Conservation (phyloP, 2,797 vertebrate genomes). For the Chrysocyon brachyurus region DNA sequence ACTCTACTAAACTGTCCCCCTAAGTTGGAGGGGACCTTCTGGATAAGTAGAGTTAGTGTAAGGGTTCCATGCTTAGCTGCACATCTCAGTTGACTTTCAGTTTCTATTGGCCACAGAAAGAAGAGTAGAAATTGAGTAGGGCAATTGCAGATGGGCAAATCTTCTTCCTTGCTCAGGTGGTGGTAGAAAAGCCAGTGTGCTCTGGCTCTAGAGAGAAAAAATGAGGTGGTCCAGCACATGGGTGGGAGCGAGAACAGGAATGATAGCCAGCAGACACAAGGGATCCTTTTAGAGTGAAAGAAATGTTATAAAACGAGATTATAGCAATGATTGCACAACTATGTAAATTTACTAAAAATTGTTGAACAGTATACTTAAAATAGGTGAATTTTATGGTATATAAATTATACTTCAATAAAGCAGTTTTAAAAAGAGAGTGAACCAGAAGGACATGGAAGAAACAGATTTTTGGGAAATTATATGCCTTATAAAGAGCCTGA, state of each 20-base stretch:
- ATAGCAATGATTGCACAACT: not conserved
- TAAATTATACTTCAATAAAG: constrained; percentile 6
- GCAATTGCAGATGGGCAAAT: not conserved
- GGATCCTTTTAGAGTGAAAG: not conserved
- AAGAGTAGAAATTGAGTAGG: not conserved
- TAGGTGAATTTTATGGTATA: constrained; percentile 25
- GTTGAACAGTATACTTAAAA: constrained; percentile 22
- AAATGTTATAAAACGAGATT: constrained; percentile 33
- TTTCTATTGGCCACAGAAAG: not conserved
- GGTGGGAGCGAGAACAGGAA: not conserved
- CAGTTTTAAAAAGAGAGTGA: not conserved
- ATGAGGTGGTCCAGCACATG: not conserved
- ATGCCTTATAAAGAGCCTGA: not conserved
- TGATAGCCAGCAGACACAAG: not conserved
- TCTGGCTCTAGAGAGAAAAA: not conserved
- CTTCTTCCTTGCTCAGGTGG: not conserved
- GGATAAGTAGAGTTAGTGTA: not conserved
- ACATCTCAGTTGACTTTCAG: not conserved
- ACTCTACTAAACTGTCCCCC: not conserved
- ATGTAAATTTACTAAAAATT: constrained; percentile 12
- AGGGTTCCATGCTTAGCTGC: not conserved
- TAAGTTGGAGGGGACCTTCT: not conserved
- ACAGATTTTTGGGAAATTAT: not conserved
- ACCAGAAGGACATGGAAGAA: not conserved
- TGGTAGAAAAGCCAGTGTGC: not conserved